These are phyloP conservation scores for Thyatira batis DNA, from an alignment of 2,888 invertebrate species.

Conservation along the genomic window DNA sequence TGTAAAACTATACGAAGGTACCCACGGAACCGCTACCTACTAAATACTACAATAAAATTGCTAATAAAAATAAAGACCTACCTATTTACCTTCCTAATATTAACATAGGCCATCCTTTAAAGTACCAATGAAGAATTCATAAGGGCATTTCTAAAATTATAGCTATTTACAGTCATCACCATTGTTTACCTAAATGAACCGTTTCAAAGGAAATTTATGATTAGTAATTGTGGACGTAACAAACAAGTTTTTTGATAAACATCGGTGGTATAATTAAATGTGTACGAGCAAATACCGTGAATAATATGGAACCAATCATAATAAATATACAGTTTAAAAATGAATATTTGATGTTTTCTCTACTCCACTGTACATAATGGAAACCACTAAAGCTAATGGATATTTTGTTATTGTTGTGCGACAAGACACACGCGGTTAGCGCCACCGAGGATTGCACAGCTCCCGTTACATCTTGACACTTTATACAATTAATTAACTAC, in stretches of 20 bases:
- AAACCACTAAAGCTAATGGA: conserved; percentile 80
- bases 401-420: conserved; percentile 79
- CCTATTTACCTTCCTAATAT: background rate
- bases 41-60: background rate
- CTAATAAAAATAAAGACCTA: background rate
- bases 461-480: conserved; percentile 45
- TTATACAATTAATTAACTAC: conserved; percentile 5
- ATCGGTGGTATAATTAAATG: conserved; percentile 12
- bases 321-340: conserved; percentile 18
- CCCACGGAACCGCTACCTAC: background rate
- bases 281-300: conserved; percentile 18
- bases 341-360: conserved; percentile 36
- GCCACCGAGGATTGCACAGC: conserved; percentile 52
- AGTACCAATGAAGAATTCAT: conserved; percentile 41
- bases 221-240: conserved; percentile 34
- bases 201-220: conserved; percentile 55
- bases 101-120: background rate
- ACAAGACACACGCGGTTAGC: conserved; percentile 79
- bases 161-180: conserved; percentile 32
- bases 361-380: conserved; percentile 41
- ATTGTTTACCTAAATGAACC: conserved; percentile 31
- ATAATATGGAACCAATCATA: conserved; percentile 24
- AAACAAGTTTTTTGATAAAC: conserved; percentile 18
- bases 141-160: conserved; percentile 45
- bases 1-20: too few species aligned